A percentile compares a stretch with the other conserved stretches of the same genome.
These are phyloP conservation scores for Amblyteles armatorius DNA, from an alignment of 2,888 invertebrate species.

Conservation along the genomic window DNA sequence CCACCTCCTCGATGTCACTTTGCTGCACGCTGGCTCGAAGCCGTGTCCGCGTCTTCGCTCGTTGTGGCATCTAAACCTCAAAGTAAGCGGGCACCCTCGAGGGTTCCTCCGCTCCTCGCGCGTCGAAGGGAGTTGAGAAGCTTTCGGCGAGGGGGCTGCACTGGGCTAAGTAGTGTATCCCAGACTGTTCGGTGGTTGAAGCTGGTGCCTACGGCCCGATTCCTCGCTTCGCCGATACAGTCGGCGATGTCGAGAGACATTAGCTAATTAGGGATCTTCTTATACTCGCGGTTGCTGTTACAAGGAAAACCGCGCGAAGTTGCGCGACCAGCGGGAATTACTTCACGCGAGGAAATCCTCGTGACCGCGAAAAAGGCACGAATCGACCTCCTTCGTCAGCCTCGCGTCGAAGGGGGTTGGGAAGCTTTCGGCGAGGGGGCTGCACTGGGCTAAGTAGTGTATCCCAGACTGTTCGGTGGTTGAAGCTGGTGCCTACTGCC, in stretches of 20 bases:
- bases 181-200: constrained; percentile 1
- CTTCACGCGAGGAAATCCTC: constrained; percentile 13
- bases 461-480: constrained; percentile 4
- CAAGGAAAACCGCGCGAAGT: constrained; percentile 1
- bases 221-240: not conserved
- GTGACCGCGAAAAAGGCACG: constrained; percentile 25
- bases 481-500: not conserved
- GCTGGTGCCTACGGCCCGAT: not conserved
- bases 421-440: constrained; percentile 5
- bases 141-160: constrained; percentile 16
- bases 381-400: not conserved
- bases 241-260: constrained; percentile 56
- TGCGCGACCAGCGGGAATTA: not conserved
- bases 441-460: constrained; percentile 28
- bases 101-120: constrained; percentile 32
- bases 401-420: constrained; percentile 7
- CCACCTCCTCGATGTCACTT: constrained; percentile 75
- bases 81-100: constrained; percentile 67
- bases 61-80: constrained; percentile 71
- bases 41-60: constrained; percentile 64
- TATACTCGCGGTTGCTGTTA: not conserved
- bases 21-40: constrained; percentile 68
- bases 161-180: constrained; percentile 29
- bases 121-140: constrained; percentile 7
- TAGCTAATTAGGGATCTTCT: constrained; percentile 68